phyloP scores from a whole-genome alignment of 2,888 invertebrate genomes.

The Sclerodermus sp. region DNA sequence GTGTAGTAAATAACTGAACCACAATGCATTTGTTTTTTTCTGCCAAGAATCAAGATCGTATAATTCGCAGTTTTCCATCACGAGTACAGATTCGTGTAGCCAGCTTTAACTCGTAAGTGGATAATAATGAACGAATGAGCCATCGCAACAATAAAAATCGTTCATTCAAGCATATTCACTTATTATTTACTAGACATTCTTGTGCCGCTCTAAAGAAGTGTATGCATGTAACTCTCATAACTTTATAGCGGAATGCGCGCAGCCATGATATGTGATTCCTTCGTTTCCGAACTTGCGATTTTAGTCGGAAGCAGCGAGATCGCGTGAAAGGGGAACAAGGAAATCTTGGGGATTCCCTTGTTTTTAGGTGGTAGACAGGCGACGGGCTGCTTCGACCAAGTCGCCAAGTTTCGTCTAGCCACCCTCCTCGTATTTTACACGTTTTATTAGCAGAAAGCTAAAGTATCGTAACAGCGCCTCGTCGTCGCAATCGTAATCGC shows the following conservation, averaged over 20 bases:
- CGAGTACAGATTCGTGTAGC: slow-evolving; percentile 38
- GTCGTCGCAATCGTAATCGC: no score
- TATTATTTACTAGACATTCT: slow-evolving; percentile 22
- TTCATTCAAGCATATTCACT: slow-evolving; percentile 22
- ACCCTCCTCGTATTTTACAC: no score
- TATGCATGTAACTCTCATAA: slow-evolving; percentile 10
- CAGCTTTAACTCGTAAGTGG: slow-evolving; percentile 27
- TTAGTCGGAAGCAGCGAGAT: slow-evolving; percentile 10
- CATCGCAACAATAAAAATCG: slow-evolving; percentile 28
- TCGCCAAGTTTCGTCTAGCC: no score
- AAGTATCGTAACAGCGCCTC: no score
- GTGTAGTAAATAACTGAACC: no score
- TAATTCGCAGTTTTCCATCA: slow-evolving; percentile 45
- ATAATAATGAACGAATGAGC: slow-evolving; percentile 34
- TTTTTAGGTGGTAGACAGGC: no score
- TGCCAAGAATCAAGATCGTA: slow-evolving; percentile 47
- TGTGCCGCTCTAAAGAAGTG: slow-evolving; percentile 19
- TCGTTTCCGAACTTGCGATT: slow-evolving; percentile 17
- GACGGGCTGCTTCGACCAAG: no score
- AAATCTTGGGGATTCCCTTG: no score
- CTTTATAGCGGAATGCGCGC: slow-evolving; percentile 20
- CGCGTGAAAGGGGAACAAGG: no score
- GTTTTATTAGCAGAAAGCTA: no score
- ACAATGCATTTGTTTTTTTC: no score
- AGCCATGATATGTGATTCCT: slow-evolving; percentile 28